Base-by-base conservation (phyloP, 2,113 vertebrate genomes). In the Furnarius figulus region DNA sequence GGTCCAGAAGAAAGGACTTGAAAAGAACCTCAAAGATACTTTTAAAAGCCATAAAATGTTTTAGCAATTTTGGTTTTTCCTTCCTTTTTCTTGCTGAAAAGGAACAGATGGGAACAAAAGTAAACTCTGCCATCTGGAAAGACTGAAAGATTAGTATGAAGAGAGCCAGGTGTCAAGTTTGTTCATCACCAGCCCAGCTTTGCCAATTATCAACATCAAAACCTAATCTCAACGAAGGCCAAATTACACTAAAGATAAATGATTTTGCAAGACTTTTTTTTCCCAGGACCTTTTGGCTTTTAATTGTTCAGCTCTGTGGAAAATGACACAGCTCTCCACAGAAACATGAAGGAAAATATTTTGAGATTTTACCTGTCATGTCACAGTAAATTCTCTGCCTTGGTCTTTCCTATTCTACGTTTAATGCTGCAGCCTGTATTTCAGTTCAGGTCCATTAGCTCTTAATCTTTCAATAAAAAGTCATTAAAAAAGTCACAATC, bases 51-150 rank as follows among this genome's bases (percentile, higher is more conserved):
- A 39, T 56, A 31, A 89, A 71, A 85, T 46, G 21, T 92, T 97
- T 93, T 74, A 88, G 37, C 12, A 22, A 79, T 94, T 89, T 90
- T 39, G 61, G 35, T 65, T 86, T 92, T 94, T 50, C 47, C 58
- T 91, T 89, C 33, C 7, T 70, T 75, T 76, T 85, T 39, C 37
- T 84, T 70, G 9, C 39, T 95, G 87, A 87, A 89, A 82, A 83
- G 82, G 82, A 96, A 87, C 78, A 94, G 81, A 95, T 93, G 85
- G 93, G 39, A 95, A 33, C 17, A 88, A 82, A 91, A 91, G 90
- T 87, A 86, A 96, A 94, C 44, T 93, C 71, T 87, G 67, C 87
- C 91, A 85, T 94, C 81, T 95, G 91, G 94, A 96, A 90, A 84
- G 85, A 73, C 71, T 83, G 85, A 88, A 86, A 79, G 52, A 89